phyloP scores from a whole-genome alignment of 2,888 invertebrate genomes.

The Germaria angustata region DNA sequence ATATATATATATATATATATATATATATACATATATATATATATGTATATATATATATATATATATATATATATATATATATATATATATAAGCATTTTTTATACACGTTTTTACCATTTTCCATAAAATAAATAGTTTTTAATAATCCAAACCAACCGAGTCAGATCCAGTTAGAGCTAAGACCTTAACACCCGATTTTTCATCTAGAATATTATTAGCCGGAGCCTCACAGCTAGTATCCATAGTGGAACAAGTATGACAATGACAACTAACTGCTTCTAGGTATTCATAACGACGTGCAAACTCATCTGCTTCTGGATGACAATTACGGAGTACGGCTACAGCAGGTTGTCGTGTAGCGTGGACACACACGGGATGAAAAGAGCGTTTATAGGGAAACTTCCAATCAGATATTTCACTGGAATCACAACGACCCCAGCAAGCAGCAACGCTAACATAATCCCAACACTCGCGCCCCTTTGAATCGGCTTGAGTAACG shows the following conservation, averaged over 20 bases:
- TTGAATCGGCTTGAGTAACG: conserved; percentile 81
- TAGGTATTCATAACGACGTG: conserved; percentile 87
- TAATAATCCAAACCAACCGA: conserved; percentile 77
- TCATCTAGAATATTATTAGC: conserved; percentile 76
- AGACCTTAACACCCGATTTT: conserved; percentile 74
- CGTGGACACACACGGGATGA: conserved; percentile 92
- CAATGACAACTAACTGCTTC: conserved; percentile 90
- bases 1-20: not conserved
- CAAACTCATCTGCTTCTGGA: conserved; percentile 84
- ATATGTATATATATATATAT: not conserved
- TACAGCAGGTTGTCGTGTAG: conserved; percentile 84
- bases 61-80: not conserved
- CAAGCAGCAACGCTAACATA: conserved; percentile 87
- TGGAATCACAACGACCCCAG: conserved; percentile 91
- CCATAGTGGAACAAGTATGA: conserved; percentile 84
- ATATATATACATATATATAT: not conserved
- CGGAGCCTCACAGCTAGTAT: conserved; percentile 86
- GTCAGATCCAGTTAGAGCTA: conserved; percentile 76
- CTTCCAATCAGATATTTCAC: conserved; percentile 93
- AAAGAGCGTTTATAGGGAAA: conserved; percentile 92
- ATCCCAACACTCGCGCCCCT: conserved; percentile 88
- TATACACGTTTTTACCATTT: too few relatives aligned
- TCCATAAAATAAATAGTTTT: not conserved
- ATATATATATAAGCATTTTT: not conserved
- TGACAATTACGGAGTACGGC: conserved; percentile 88